Conservation (phyloP, 2,113 vertebrate genomes). For the Marmota monax region DNA sequence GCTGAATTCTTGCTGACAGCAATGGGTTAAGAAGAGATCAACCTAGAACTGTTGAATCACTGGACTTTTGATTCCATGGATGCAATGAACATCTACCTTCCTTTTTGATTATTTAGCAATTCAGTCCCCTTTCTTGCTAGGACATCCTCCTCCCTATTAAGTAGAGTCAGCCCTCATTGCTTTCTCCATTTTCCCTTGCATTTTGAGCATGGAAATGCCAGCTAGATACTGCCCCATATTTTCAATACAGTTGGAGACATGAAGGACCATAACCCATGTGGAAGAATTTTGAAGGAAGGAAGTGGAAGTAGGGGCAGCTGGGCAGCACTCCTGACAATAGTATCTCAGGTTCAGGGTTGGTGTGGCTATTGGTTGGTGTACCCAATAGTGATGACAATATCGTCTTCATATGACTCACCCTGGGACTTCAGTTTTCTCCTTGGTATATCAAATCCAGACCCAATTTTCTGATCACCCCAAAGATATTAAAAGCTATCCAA, state of each 20-base stretch:
- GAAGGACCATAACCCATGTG: neutral
- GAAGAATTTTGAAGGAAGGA: accelerated
- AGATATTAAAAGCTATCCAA: neutral
- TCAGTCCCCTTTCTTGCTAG: neutral
- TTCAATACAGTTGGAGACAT: neutral
- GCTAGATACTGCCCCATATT: neutral
- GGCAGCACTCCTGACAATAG: neutral
- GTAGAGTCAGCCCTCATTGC: neutral
- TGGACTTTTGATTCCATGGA: neutral
- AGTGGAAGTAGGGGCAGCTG: neutral
- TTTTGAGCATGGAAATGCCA: neutral
- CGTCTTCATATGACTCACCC: neutral
- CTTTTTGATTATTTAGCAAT: neutral
- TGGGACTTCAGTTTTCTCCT: neutral
- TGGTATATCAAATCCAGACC: neutral
- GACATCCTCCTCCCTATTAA: neutral
- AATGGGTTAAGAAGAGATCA: neutral
- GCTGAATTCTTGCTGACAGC: neutral
- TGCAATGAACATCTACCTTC: neutral
- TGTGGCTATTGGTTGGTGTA: no score
- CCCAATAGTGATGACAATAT: neutral
- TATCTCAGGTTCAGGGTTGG: neutral
- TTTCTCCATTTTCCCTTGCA: neutral
- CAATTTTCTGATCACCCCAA: neutral
- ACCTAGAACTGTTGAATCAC: neutral